These are phyloP conservation scores for Heliconius hortense DNA, from an alignment of 2,888 invertebrate species.

Conservation along the genomic window DNA sequence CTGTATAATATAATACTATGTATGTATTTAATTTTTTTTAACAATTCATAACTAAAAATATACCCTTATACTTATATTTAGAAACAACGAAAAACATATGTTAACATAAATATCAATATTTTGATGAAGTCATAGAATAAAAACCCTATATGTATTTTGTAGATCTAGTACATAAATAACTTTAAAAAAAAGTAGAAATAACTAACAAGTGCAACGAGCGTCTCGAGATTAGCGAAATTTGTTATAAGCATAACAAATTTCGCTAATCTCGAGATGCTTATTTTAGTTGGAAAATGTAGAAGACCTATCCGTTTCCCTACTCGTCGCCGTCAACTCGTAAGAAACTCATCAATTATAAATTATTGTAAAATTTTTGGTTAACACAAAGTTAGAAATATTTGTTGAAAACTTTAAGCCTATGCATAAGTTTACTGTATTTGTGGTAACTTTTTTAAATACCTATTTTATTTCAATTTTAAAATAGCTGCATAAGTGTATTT, in stretches of 20 bases:
- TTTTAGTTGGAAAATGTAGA: constrained; percentile 45
- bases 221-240: no score
- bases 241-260: constrained; percentile 28
- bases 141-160: no score
- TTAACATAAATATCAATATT: neutral
- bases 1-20: no score
- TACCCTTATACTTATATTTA: neutral
- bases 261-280: constrained; percentile 15
- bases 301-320: constrained; percentile 2
- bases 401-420: neutral
- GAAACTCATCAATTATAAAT: constrained; percentile 44
- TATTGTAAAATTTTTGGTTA: constrained; percentile 21
- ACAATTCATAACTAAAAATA: neutral
- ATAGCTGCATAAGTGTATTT: neutral
- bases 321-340: constrained; percentile 48
- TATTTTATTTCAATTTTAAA: neutral
- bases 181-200: neutral
- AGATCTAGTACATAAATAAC: neutral
- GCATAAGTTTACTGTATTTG: neutral
- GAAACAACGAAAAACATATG: neutral
- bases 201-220: neutral
- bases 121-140: no score
- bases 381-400: constrained; percentile 11
- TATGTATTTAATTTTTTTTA: no score
- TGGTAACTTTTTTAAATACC: neutral